Evolutionary conservation across 2,888 invertebrate species (phyloP).

Genomic region (Sarcophaga variegata): DNA sequence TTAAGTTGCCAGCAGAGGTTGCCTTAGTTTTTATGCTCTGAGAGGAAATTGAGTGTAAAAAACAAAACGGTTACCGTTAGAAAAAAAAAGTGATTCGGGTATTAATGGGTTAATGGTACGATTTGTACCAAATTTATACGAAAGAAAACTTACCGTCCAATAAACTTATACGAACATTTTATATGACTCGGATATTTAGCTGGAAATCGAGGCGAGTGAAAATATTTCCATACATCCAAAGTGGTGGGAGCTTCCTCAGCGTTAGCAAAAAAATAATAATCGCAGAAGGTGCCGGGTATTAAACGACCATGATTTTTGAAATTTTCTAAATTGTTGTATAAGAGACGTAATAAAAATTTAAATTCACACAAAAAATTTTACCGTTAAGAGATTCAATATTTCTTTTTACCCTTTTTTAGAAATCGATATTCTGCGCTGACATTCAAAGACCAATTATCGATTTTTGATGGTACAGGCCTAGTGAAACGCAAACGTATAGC

Average conservation of each 20-base stretch:
- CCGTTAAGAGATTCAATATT: neutral
- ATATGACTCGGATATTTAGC: constrained; percentile 97
- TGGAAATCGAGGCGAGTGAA: constrained; percentile 97
- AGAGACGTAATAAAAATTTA: neutral
- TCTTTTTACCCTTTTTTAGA: constrained; percentile 76
- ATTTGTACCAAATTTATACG: neutral
- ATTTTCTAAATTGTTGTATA: constrained; percentile 84
- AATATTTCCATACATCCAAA: constrained; percentile 87
- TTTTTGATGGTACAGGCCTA: constrained; percentile 66
- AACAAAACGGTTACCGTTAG: no score
- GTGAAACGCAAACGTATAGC: constrained; percentile 77
- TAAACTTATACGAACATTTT: constrained; percentile 93
- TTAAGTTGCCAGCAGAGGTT: no score
- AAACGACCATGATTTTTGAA: constrained; percentile 92
- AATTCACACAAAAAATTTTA: neutral
- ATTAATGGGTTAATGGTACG: no score
- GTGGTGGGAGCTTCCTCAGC: constrained; percentile 67
- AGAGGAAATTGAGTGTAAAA: no score
- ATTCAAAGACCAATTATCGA: constrained; percentile 71
- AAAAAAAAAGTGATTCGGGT: no score
- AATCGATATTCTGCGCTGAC: constrained; percentile 79
- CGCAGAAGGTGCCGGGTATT: constrained; percentile 90
- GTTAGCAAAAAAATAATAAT: constrained; percentile 92
- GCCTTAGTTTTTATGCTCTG: no score
- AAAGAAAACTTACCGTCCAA: constrained; percentile 86